Evolutionary conservation across 2,113 vertebrate species (phyloP), one percentile per base, ranked within the genome.

Genomic region (Eretmochelys imbricata): DNA sequence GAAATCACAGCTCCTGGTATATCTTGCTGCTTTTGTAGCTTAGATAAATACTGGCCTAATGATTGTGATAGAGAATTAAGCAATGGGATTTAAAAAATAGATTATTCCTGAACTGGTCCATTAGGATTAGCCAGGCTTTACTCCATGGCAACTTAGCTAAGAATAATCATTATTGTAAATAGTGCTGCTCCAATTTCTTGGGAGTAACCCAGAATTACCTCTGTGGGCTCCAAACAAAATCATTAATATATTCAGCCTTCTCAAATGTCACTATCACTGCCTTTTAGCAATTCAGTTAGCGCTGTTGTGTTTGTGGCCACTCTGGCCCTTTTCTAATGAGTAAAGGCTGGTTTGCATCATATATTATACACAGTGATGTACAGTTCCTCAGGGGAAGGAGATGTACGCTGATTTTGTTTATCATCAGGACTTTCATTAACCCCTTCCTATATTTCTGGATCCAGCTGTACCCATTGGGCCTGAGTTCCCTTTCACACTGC

Each of bases 81-180:
- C 94, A 97, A 89, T 93, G 87, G 90, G 97, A 97, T 97, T 97
- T 97, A 93, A 96, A 87, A 89, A 82, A 97, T 88, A 97, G 95
- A 90, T 96, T 94, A 94, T 95, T 97, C 88, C 91, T 89, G 94
- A 95, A 93, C 92, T 95, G 94, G 94, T 88, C 89, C 87, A 88
- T 92, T 93, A 93, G 95, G 97, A 97, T 97, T 98, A 98, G 48
- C 88, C 80, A 94, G 96, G 95, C 96, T 98, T 97, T 98, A 94
- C 95, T 97, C 95, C 97, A 97, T 97, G 93, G 96, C 97, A 98
- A 98, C 95, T 95, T 84, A 94, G 93, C 97, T 97, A 95, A 97
- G 97, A 97, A 97, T 97, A 97, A 96, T 95, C 91, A 89, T 24
- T 88, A 91, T 82, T 92, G 82, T 95, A 97, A 97, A 96, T 69